Percentiles rank a stretch among this genome's conserved stretches.
These are phyloP conservation scores for Gisinianus flammeolus DNA, from an alignment of 2,888 invertebrate species.

Conservation along the genomic window DNA sequence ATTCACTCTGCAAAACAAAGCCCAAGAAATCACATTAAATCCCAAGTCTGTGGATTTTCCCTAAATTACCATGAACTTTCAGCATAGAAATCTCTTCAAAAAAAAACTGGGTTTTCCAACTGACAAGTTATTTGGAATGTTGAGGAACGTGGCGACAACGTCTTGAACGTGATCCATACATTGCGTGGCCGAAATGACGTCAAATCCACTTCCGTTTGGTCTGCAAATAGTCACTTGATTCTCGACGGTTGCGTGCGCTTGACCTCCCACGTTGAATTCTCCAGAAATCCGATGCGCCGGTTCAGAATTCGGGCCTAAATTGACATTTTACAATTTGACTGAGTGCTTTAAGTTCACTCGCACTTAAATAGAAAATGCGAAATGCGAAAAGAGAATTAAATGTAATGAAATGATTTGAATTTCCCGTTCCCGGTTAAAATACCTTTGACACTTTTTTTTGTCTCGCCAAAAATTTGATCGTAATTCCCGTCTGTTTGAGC, in stretches of 20 bases:
- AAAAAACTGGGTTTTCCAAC: constrained; percentile 42
- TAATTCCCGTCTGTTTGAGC: constrained; percentile 33
- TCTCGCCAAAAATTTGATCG: not conserved
- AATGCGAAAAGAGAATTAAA: no score
- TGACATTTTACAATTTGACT: no score
- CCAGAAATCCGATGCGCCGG: constrained; percentile 63
- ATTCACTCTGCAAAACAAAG: constrained; percentile 68
- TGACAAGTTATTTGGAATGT: constrained; percentile 69
- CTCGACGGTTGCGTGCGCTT: constrained; percentile 77
- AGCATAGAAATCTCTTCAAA: not conserved
- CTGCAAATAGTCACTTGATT: constrained; percentile 71
- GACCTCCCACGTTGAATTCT: constrained; percentile 64
- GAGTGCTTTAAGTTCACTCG: no score
- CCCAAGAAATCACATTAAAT: no score
- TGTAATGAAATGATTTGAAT: no score
- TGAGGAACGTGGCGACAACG: constrained; percentile 67
- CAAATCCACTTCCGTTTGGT: constrained; percentile 75
- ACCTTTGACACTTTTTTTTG: not conserved
- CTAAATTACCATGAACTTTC: no score
- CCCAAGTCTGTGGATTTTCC: no score
- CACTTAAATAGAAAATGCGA: no score
- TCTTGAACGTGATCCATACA: constrained; percentile 70
- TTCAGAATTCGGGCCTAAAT: no score
- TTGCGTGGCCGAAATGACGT: constrained; percentile 71
- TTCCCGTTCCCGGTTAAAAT: no score